Evolutionary conservation across 2,888 invertebrate species (phyloP).

Genomic region (Elysia crispata): DNA sequence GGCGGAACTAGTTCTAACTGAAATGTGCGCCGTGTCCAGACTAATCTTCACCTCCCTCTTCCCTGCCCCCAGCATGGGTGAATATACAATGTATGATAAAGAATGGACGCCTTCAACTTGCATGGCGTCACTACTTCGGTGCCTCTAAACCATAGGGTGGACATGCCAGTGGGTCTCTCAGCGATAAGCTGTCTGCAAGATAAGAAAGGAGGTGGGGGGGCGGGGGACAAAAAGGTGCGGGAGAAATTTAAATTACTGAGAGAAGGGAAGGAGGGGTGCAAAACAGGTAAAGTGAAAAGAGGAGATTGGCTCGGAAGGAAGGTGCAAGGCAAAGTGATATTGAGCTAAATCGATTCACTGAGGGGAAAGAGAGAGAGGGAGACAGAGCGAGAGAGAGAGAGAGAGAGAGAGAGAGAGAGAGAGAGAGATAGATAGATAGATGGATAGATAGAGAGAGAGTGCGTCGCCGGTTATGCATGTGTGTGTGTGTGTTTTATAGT

Average conservation of each 20-base stretch:
- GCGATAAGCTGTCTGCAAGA: not conserved
- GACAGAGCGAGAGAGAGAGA: constrained; percentile 23
- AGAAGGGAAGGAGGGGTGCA: not conserved
- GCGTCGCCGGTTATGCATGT: not conserved
- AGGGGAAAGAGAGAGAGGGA: not conserved
- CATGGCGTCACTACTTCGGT: too few relatives aligned
- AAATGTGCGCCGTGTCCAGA: too few relatives aligned
- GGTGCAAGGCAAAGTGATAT: too few relatives aligned
- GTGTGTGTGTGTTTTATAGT: too few relatives aligned
- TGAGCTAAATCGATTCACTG: not conserved
- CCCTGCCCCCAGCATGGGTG: too few relatives aligned
- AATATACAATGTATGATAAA: too few relatives aligned
- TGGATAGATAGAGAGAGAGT: constrained; percentile 16
- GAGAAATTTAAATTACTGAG: not conserved
- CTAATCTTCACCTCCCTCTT: too few relatives aligned
- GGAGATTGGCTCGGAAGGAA: not conserved
- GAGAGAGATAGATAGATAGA: constrained; percentile 10
- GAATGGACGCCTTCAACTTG: too few relatives aligned
- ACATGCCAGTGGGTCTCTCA: too few relatives aligned
- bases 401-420: constrained; percentile 28
- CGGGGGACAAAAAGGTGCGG: constrained; percentile 5
- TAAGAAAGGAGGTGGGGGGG: not conserved
- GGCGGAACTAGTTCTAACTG: too few relatives aligned
- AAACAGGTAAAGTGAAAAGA: not conserved
- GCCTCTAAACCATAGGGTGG: too few relatives aligned